phyloP scores from a whole-genome alignment of 2,888 invertebrate genomes.

The Lasiommata megera region DNA sequence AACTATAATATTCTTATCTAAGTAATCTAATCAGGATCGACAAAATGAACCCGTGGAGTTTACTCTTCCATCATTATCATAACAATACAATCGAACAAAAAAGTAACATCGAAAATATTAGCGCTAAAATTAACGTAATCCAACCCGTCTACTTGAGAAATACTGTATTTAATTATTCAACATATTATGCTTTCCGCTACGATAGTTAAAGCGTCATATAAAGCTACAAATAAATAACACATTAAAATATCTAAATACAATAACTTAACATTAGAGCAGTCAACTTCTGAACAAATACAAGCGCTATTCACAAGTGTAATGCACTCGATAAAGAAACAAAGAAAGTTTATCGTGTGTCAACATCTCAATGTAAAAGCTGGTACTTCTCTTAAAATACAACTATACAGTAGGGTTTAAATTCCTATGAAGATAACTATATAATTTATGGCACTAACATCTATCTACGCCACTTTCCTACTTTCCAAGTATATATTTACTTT shows the following conservation, averaged over 20 bases:
- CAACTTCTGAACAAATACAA: conserved; percentile 68
- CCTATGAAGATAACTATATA: conserved; percentile 37
- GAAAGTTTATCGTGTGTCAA: conserved; percentile 10
- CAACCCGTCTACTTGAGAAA: conserved; percentile 65
- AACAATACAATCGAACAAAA: conserved; percentile 34
- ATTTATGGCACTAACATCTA: conserved; percentile 71
- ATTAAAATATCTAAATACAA: conserved; percentile 80
- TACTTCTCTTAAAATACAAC: conserved; percentile 10
- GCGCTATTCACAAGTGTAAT: conserved; percentile 25
- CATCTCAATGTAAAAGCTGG: conserved; percentile 18
- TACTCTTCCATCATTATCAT: conserved; percentile 31
- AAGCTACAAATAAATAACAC: conserved; percentile 81
- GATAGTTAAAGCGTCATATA: conserved; percentile 70
- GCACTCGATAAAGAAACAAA: conserved; percentile 17
- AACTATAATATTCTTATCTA: conserved; percentile 27
- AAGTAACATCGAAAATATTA: conserved; percentile 40
- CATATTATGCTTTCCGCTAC: conserved; percentile 55
- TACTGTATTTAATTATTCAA: conserved; percentile 56
- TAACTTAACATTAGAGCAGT: conserved; percentile 78
- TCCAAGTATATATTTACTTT: conserved; percentile 26
- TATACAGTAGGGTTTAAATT: conserved; percentile 25
- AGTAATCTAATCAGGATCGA: conserved; percentile 44
- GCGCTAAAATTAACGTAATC: conserved; percentile 59
- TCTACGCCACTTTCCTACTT: conserved; percentile 41
- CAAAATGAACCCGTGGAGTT: conserved; percentile 55